A percentile compares a stretch with the other conserved stretches of the same genome.
Conservation (phyloP, 1,140 invertebrate genomes). For the Drosophila quadrilineata region DNA sequence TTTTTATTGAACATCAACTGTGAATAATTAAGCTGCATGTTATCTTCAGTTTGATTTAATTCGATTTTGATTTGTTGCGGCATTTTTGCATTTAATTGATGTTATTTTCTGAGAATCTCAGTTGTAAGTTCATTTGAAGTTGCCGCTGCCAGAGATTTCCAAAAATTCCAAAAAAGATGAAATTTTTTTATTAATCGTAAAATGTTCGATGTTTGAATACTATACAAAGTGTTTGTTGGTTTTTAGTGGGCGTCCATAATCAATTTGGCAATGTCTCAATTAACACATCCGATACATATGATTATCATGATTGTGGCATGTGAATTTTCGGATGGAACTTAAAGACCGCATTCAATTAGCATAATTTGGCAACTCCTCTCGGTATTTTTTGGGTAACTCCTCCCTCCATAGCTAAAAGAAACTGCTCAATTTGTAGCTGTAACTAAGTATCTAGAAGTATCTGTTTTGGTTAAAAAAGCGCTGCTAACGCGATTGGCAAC, state of each 20-base stretch:
- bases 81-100: conserved; percentile 76
- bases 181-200: neutral
- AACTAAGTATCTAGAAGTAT: neutral
- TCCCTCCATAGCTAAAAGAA: conserved; percentile 7
- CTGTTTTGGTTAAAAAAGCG: conserved; percentile 55
- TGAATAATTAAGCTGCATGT: conserved; percentile 70
- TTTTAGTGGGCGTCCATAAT: conserved; percentile 64
- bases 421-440: conserved; percentile 29
- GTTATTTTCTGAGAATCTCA: conserved; percentile 49
- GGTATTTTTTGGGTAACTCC: conserved; percentile 34
- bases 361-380: conserved; percentile 76
- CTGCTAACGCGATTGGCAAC: conserved; percentile 74
- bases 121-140: too few relatives aligned
- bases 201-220: too few relatives aligned
- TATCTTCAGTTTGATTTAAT: conserved; percentile 67
- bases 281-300: conserved; percentile 42
- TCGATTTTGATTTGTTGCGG: conserved; percentile 69
- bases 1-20: conserved; percentile 27
- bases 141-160: neutral
- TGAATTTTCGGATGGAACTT: conserved; percentile 13
- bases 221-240: too few relatives aligned
- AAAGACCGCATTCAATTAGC: conserved; percentile 63
- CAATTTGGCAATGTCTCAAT: conserved; percentile 58
- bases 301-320: conserved; percentile 30
- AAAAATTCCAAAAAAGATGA: neutral